Base-by-base conservation (phyloP, 2,113 vertebrate genomes). In the Chitala chitala region DNA sequence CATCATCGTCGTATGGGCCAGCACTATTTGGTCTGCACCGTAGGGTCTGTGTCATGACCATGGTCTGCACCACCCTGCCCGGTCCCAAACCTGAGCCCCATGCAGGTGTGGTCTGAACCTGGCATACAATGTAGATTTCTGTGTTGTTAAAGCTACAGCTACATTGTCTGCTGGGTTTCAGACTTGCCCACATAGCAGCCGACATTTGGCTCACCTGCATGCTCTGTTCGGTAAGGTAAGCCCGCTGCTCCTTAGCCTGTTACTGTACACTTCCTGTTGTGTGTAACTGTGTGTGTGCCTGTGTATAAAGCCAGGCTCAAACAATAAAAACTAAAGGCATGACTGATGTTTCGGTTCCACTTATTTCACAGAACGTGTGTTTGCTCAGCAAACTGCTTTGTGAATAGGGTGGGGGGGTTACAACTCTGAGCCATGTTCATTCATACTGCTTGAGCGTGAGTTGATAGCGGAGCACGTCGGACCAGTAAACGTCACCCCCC, bases 111-210 rank as follows among this genome's bases (percentile, higher is more conserved):
- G 94, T 93, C 85, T 91, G 95, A 92, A 98, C 97, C 97, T 98
- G 94, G 97, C 97, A 99, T 94, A 97, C 95, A 98, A 98, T 99
- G 97, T 98, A 98, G 96, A 96, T 94, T 94, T 94, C 97, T 99
- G 97, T 99, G 94, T 96, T 93, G 90, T 83, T 92, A 86, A 88
- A 91, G 89, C 91, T 96, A 99, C 97, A 99, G 97, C 97, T 98
- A 98, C 97, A 99, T 99, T 99, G 97, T 99, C 97, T 99, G 96
- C 97, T 99, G 97, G 97, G 97, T 99, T 99, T 99, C 97, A 92
- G 92, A 94, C 92, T 92, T 86, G 91, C 90, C 90, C 89, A 87
- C 77, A 74, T 78, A 80, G 71, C 85, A n/a, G 26, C 82, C 7
- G n/a, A n/a, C n/a, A n/a, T n/a, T n/a, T n/a, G n/a, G n/a, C n/a